phyloP scores from a whole-genome alignment of 2,113 vertebrate species.

The Protobothrops mucrosquamatus region DNA sequence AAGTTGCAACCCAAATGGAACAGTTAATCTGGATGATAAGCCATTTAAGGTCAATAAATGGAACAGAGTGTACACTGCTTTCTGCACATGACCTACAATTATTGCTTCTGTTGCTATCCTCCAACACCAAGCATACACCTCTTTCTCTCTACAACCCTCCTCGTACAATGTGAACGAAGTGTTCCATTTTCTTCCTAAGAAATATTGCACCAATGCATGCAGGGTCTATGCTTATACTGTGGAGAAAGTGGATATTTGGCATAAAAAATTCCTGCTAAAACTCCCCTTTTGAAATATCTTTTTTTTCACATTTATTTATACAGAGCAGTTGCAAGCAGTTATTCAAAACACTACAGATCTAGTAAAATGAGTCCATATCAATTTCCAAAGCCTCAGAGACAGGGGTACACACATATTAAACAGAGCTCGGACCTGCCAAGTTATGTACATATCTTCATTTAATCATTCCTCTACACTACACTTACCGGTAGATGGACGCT shows the following conservation, averaged over 20 bases:
- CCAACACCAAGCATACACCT: not conserved
- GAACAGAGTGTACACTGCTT: not conserved
- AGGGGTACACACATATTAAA: not conserved
- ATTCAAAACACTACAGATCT: not conserved
- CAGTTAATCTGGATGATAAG: not conserved
- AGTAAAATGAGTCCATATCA: not conserved
- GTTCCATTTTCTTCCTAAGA: not conserved
- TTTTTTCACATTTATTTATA: not conserved
- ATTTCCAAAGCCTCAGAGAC: not conserved
- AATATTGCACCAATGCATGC: not conserved
- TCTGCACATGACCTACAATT: not conserved
- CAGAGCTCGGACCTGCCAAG: not conserved
- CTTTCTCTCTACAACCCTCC: not conserved
- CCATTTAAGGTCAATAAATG: not conserved
- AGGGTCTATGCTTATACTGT: not conserved
- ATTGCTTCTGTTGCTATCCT: not conserved
- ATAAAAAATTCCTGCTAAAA: not conserved
- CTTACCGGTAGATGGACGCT: not conserved
- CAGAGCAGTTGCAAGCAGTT: not conserved
- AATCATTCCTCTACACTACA: not conserved
- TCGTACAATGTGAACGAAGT: not conserved
- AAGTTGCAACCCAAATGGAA: not conserved
- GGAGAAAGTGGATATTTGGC: not conserved
- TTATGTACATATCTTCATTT: not conserved
- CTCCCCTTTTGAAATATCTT: not conserved